Base-by-base conservation (phyloP, 2,888 invertebrate species). In the Strigamia transsilvanica region DNA sequence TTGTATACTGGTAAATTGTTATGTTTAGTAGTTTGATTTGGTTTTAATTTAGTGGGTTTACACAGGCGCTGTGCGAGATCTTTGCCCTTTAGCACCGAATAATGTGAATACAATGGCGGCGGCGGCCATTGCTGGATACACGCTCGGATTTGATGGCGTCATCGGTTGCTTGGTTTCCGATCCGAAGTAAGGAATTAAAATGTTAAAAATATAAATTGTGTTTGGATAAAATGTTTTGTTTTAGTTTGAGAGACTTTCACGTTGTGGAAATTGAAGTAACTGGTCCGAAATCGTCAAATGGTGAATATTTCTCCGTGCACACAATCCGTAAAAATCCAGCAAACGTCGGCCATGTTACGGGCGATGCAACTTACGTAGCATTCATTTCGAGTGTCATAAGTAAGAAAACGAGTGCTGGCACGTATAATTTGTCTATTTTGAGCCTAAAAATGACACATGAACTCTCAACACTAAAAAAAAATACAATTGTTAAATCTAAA, bases 61-160 rank as follows among this genome's bases (percentile, higher is more conserved):
- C 7, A 56, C 13, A 89, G 90, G 90, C 21, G 87, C 89, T 12
- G 90, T 91, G 0, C 86, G 90, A 46, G 87, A 86, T 7, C 85
- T 91, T 6, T 91, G 91, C 86, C 87, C 88, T 23, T 85, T 90
- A 82, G 91, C 91, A 5, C 91, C 91, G 1, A 90, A 90, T 85
- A 91, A 91, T 84, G 90, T 90, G 15, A 91, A 91, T 87, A 90
- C 91, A 9, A 91, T 91, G 91, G 91, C 91, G 18, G 90, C 89
- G 4, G 91, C 90, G 4, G 89, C 90, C 2, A 84, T 90, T 34
- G 89, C 90, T 1, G 90, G 89, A 5, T 88, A 88, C 84, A 90
- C 88, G 84, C 86, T 90, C 23, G 90, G 90, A 10, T 90, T 90
- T 85, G 90, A 90, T 84, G 86, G 87, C 82, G 89, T 89, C 2